Evolutionary conservation across 92 coral and sea anemone genomes (phyloP).

Genomic region (Pocillopora meandrina): DNA sequence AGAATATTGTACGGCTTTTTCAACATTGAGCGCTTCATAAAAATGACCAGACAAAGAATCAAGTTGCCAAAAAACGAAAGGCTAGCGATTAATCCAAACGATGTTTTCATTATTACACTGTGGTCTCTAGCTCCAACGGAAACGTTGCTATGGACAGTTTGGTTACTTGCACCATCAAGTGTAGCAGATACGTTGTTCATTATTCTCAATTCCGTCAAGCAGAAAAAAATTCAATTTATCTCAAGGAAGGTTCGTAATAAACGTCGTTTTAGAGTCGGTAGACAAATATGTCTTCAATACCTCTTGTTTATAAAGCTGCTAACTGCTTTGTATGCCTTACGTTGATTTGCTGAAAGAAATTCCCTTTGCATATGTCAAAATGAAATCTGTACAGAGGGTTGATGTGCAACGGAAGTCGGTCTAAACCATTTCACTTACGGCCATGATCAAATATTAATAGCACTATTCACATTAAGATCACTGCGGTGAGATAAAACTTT

Average conservation of each 20-base stretch:
- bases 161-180: constrained; percentile 5
- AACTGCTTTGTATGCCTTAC: not conserved
- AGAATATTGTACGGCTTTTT: constrained; percentile 77
- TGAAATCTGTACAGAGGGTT: not conserved
- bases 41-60: constrained; percentile 65
- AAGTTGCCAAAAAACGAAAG: constrained; percentile 75
- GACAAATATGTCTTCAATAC: constrained; percentile 22
- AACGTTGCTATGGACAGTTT: not conserved
- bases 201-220: constrained; percentile 24
- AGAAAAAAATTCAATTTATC: constrained; percentile 7
- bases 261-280: not conserved
- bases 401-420: not conserved
- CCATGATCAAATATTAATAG: not conserved
- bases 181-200: not conserved
- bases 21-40: constrained; percentile 73
- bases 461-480: not conserved
- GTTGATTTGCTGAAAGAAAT: not conserved
- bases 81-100: constrained; percentile 83
- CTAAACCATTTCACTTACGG: not conserved
- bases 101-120: constrained; percentile 27
- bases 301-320: not conserved
- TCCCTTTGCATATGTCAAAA: not conserved
- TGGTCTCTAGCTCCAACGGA: constrained; percentile 9
- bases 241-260: constrained; percentile 4
- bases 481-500: not conserved